phyloP scores from a whole-genome alignment of 2,113 vertebrate genomes.

The Ammodytes marinus region DNA sequence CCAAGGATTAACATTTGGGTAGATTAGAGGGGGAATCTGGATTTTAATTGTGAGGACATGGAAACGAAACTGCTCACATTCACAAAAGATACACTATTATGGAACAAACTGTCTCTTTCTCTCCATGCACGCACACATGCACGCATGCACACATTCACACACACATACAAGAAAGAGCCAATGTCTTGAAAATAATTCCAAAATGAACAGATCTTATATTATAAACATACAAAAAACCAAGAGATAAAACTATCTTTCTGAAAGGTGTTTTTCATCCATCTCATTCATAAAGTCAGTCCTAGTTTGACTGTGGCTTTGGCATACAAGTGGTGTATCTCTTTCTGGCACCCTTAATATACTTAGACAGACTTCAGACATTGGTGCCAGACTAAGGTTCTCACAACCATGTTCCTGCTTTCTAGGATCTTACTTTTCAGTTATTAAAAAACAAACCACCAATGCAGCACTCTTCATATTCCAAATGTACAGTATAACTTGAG shows the following conservation, averaged over 20 bases:
- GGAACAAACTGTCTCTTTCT: neutral
- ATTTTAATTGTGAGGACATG: conserved; percentile 55
- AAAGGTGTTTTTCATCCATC: conserved; percentile 4
- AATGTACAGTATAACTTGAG: neutral
- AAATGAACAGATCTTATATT: neutral
- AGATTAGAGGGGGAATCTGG: conserved; percentile 58
- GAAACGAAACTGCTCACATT: conserved; percentile 14
- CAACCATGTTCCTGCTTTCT: conserved; percentile 56
- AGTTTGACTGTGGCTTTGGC: conserved; percentile 19
- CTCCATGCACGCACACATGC: too few species aligned
- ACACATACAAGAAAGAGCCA: too few species aligned
- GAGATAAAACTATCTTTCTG: neutral
- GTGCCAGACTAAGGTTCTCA: conserved; percentile 12
- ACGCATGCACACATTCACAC: neutral
- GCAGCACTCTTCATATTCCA: neutral
- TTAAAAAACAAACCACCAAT: conserved; percentile 18
- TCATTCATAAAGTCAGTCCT: conserved; percentile 29
- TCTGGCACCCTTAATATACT: conserved; percentile 26
- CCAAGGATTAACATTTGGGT: conserved; percentile 70
- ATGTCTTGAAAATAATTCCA: neutral
- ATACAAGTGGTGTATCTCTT: conserved; percentile 13
- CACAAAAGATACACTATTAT: neutral
- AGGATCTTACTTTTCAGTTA: conserved; percentile 48
- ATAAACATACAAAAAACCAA: neutral
- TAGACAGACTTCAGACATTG: conserved; percentile 40